Conservation (phyloP, 1,140 invertebrate genomes). For the Oncopodura yosiiana region DNA sequence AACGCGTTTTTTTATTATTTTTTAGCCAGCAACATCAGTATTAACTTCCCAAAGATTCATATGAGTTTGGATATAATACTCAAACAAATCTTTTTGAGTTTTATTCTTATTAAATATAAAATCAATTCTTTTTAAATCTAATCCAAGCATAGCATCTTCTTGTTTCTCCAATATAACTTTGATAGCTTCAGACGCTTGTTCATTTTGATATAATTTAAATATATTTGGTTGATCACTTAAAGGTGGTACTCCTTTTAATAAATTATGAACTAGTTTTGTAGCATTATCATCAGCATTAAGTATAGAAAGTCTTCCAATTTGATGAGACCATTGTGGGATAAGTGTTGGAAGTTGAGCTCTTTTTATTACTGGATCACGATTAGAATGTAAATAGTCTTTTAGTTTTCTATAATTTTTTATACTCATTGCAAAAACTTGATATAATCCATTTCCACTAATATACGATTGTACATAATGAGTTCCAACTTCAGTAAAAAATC, state of each 20-base stretch:
- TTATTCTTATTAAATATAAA: conserved; percentile 62
- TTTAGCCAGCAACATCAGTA: too few relatives aligned
- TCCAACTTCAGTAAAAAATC: conserved; percentile 22
- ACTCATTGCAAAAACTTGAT: conserved; percentile 26
- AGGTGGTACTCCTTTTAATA: conserved; percentile 58
- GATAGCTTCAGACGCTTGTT: conserved; percentile 50
- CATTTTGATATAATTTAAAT: conserved; percentile 65
- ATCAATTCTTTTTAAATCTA: conserved; percentile 62
- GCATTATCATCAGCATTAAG: conserved; percentile 67
- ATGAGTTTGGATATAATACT: too few relatives aligned
- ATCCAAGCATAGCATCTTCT: conserved; percentile 60
- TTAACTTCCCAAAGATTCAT: too few relatives aligned
- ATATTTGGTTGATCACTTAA: conserved; percentile 47
- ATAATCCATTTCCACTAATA: conserved; percentile 17
- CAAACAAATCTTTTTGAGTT: conserved; percentile 62
- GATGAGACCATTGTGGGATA: conserved; percentile 66
- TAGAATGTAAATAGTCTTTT: conserved; percentile 43
- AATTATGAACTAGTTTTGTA: conserved; percentile 58
- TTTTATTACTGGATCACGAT: conserved; percentile 55
- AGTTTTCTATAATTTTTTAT: conserved; percentile 1
- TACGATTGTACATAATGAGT: conserved; percentile 20
- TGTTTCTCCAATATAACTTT: conserved; percentile 60
- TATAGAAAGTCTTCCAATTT: conserved; percentile 50
- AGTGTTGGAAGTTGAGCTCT: conserved; percentile 56
- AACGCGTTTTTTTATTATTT: too few relatives aligned